A percentile compares a stretch with the other conserved stretches of the same genome.
phyloP scores from a whole-genome alignment of 2,888 invertebrate genomes.

The Azorinus chamasolen region DNA sequence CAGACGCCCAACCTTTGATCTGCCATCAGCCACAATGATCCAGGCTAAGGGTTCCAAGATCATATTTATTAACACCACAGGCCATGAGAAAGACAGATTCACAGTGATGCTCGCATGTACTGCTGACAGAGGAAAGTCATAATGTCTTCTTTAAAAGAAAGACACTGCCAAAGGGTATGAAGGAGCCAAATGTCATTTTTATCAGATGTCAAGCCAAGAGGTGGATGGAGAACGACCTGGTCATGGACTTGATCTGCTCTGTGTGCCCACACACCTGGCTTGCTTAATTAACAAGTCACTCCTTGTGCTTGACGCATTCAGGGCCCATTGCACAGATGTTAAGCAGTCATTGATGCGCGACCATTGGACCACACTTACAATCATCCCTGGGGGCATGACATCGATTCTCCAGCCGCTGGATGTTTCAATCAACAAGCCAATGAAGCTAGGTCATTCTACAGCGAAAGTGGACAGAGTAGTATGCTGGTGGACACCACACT shows the following conservation, averaged over 20 bases:
- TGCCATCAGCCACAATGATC: constrained; percentile 17
- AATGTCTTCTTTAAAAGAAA: constrained; percentile 32
- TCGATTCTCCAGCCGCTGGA: constrained; percentile 33
- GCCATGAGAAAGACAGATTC: constrained; percentile 44
- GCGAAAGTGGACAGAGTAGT: constrained; percentile 17
- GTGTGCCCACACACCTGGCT: constrained; percentile 39
- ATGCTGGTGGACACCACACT: constrained; percentile 3
- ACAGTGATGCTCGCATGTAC: constrained; percentile 36
- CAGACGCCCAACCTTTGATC: constrained; percentile 42
- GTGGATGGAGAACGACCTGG: constrained; percentile 37
- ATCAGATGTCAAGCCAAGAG: constrained; percentile 27
- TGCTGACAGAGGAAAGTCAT: constrained; percentile 39
- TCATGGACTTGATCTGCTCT: constrained; percentile 29
- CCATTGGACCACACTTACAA: constrained; percentile 3
- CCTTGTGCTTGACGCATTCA: constrained; percentile 36
- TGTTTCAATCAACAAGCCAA: constrained; percentile 33
- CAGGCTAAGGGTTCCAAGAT: constrained; percentile 6
- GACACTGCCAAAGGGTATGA: constrained; percentile 16
- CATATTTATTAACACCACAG: constrained; percentile 31
- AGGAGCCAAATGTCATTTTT: constrained; percentile 15
- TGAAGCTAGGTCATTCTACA: constrained; percentile 13
- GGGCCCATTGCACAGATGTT: constrained; percentile 12
- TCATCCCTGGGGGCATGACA: constrained; percentile 40
- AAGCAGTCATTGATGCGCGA: constrained; percentile 2
- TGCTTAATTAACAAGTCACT: not conserved